Conservation (phyloP, 2,888 invertebrate genomes). For the Heteropelma amictum region DNA sequence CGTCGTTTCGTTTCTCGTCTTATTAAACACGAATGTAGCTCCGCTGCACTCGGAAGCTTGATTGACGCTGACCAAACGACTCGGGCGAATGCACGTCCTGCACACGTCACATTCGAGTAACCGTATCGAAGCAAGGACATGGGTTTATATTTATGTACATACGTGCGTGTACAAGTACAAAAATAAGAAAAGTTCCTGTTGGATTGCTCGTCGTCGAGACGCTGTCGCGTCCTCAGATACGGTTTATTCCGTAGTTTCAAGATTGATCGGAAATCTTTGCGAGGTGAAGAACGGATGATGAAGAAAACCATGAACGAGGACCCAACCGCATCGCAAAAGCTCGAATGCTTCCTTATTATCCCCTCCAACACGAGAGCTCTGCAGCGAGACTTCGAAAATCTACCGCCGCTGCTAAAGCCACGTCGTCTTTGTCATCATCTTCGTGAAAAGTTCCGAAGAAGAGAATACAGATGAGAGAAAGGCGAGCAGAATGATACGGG, state of each 20-base stretch:
- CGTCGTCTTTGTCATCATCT: conserved; percentile 39
- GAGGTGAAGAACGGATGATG: conserved; percentile 8
- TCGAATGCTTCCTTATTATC: conserved; percentile 29
- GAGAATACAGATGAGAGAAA: conserved; percentile 38
- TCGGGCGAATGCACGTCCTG: conserved; percentile 64
- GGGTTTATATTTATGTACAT: no score
- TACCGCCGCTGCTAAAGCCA: background rate
- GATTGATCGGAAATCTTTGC: conserved; percentile 22
- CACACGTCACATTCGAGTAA: conserved; percentile 39
- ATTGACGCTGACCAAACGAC: conserved; percentile 76
- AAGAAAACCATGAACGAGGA: conserved; percentile 13
- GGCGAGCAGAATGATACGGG: conserved; percentile 41
- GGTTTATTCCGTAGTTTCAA: conserved; percentile 9
- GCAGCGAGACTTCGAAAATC: conserved; percentile 6
- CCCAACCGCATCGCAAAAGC: conserved; percentile 1
- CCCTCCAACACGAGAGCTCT: conserved; percentile 15
- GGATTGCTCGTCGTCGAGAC: no score
- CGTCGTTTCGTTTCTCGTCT: conserved; percentile 54
- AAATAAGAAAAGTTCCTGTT: no score
- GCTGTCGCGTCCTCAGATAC: no score
- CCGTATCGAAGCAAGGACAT: conserved; percentile 41
- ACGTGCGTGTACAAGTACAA: no score
- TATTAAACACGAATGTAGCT: background rate
- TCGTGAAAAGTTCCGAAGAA: conserved; percentile 40
- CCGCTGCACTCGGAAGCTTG: conserved; percentile 71